A percentile compares a stretch with the other conserved stretches of the same genome.
Evolutionary conservation across 2,888 invertebrate genomes (phyloP).

Genomic region (Aelia acuminata): DNA sequence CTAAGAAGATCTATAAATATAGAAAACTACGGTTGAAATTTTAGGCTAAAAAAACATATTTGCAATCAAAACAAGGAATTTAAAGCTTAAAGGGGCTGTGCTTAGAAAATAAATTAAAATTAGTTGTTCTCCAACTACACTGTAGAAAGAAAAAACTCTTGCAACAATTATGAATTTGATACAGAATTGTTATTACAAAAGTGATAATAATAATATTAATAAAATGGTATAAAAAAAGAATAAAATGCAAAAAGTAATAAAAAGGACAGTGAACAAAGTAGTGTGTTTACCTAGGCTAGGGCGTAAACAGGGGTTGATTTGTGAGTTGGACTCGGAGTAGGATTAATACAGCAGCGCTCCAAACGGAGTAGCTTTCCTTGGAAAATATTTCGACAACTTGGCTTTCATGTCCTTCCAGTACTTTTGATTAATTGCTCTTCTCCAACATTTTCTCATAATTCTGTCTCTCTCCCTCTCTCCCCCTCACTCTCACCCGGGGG

Average conservation of each 20-base stretch:
- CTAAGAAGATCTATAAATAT: no score
- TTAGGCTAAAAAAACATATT: no score
- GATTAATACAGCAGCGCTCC: neutral
- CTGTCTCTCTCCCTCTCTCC: neutral
- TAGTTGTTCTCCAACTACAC: no score
- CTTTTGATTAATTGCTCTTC: slow-evolving; percentile 3
- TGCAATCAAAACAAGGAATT: no score
- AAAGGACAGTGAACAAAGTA: neutral
- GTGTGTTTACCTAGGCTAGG: neutral
- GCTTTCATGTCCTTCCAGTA: neutral
- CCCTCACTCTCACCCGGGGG: no score
- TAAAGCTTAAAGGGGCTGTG: no score
- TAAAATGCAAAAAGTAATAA: neutral
- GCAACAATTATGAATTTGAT: no score
- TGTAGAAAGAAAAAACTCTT: no score
- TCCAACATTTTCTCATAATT: slow-evolving; percentile 21
- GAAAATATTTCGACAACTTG: slow-evolving; percentile 19
- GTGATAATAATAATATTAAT: neutral
- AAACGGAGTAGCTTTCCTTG: neutral
- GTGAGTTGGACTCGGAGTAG: neutral
- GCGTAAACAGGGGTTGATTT: neutral
- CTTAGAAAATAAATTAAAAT: no score
- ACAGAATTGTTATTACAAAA: no score
- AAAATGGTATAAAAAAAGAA: neutral
- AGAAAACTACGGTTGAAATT: no score